These are phyloP conservation scores for Spatulosminthurus flaviceps DNA, from an alignment of 2,888 invertebrate genomes.

Conservation along the genomic window DNA sequence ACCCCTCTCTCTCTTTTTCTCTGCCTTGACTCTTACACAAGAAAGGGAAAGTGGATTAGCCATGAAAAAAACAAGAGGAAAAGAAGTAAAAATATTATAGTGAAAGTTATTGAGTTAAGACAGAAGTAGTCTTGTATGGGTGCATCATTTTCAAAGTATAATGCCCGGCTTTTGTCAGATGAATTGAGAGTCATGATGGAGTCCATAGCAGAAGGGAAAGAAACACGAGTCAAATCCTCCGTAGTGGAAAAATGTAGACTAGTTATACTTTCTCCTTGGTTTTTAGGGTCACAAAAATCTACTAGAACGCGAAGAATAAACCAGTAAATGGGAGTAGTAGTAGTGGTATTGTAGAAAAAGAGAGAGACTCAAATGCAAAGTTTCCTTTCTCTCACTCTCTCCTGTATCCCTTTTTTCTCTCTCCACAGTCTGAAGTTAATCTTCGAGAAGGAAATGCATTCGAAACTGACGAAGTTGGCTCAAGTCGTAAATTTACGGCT, in stretches of 20 bases:
- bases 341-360: slow-evolving; percentile 2
- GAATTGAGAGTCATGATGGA: neutral
- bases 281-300: too few species aligned
- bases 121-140: neutral
- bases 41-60: too few species aligned
- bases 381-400: slow-evolving; percentile 34
- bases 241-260: too few species aligned
- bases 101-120: slow-evolving; percentile 14
- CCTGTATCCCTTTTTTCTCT: slow-evolving; percentile 7
- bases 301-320: too few species aligned
- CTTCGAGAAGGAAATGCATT: slow-evolving; percentile 50
- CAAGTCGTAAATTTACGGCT: slow-evolving; percentile 55
- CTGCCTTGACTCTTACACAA: too few species aligned
- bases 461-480: slow-evolving; percentile 59
- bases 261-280: too few species aligned
- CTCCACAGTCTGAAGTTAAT: slow-evolving; percentile 51
- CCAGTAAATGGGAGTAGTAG: too few species aligned
- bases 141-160: neutral
- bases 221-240: too few species aligned
- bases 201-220: too few species aligned
- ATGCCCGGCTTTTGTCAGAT: neutral
- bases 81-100: neutral
- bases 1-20: too few species aligned
- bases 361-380: slow-evolving; percentile 32
- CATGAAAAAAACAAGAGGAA: neutral